These are phyloP conservation scores for Smutsia gigantea DNA, from an alignment of 2,797 vertebrate species.

Conservation along the genomic window DNA sequence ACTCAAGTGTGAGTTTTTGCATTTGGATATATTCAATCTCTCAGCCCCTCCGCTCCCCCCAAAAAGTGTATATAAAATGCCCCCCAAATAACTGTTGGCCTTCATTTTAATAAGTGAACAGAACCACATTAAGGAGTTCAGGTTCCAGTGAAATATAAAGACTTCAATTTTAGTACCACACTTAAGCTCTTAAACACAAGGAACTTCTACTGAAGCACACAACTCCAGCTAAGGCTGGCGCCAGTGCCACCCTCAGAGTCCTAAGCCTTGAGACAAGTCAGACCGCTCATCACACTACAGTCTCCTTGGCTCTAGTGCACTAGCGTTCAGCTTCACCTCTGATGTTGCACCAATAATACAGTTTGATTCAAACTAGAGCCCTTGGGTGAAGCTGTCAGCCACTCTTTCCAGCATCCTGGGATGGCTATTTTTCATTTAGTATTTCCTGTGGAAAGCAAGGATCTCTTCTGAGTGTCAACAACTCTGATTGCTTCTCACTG, in stretches of 20 bases:
- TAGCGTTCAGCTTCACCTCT: slow-evolving; percentile 56
- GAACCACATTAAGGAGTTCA: background rate
- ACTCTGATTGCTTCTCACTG: slow-evolving; percentile 48
- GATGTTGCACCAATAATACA: slow-evolving; percentile 60
- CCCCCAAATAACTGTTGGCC: background rate
- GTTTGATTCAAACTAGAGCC: background rate
- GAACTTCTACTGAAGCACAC: background rate
- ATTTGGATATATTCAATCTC: background rate
- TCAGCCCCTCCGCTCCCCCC: background rate
- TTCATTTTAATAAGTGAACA: background rate
- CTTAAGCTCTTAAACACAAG: background rate
- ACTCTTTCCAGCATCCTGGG: background rate
- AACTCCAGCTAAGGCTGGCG: background rate
- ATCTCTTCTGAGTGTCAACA: slow-evolving; percentile 48
- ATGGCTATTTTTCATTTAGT: slow-evolving; percentile 22
- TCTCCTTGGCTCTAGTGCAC: slow-evolving; percentile 64
- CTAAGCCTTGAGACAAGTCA: slow-evolving; percentile 32
- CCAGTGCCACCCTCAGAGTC: background rate
- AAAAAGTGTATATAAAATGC: background rate
- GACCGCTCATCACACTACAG: background rate
- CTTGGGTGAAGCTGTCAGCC: slow-evolving; percentile 61
- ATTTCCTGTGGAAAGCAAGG: slow-evolving; percentile 45
- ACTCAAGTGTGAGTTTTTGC: background rate
- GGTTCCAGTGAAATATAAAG: background rate
- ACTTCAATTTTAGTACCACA: background rate